Evolutionary conservation across 2,888 invertebrate genomes (phyloP), one percentile per base, ranked within the genome.

Genomic region (Villa cingulata): DNA sequence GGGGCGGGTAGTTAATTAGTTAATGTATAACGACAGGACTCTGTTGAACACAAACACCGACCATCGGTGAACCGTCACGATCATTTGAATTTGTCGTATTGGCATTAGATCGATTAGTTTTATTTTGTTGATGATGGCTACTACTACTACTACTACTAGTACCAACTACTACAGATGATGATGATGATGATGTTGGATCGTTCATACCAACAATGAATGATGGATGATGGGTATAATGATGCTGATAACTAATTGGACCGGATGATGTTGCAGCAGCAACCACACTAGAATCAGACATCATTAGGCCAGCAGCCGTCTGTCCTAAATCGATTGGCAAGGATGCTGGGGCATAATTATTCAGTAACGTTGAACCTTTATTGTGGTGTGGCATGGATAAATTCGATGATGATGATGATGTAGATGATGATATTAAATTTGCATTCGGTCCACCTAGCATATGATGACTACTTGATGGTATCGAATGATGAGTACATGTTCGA

Each of bases 1-100:
- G n/a, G n/a, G n/a, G n/a, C n/a, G n/a, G n/a, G n/a, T n/a, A n/a
- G n/a, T 18, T n/a, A n/a, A n/a, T n/a, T n/a, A n/a, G 37, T 42
- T 66, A 67, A 60, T 91, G 91, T 70, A 90, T 91, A 69, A 86
- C 89, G 64, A 91, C 90, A 61, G 91, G 89, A 74, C 86, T 87
- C 74, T 90, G 89, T 72, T 87, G 86, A 65, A 88, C 83, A 72
- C 89, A 88, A 59, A 88, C 88, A 55, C 83, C 86, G 62, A 89
- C 83, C 86, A 90, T 85, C 57, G 86, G 84, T 61, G 83, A 83
- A 62, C 83, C 83, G 58, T 82, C 81, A 56, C 77, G 68, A 56
- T 76, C 75, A 59, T 71, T 49, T 59, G 62, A 38, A 44, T 48
- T 53, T 41, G 49, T 29, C 46, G 52, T 46, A 62, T 65, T 36